Evolutionary conservation across 2,113 vertebrate species (phyloP).

Genomic region (Falco punctatus): DNA sequence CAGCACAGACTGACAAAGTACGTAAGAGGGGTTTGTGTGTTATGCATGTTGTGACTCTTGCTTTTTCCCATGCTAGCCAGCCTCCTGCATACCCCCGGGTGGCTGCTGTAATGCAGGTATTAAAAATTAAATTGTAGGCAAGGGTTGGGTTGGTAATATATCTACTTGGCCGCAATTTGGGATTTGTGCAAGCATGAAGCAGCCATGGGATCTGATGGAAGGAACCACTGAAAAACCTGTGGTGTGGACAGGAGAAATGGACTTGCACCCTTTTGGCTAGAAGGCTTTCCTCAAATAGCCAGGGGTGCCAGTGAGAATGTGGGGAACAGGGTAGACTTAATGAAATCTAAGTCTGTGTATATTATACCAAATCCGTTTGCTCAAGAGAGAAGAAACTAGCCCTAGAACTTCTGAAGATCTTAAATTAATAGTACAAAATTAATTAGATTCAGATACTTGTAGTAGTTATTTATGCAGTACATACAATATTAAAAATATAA

Average conservation of each 20-base stretch:
- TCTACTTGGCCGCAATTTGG: neutral
- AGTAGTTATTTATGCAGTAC: neutral
- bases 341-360: neutral
- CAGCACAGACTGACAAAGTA: neutral
- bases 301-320: neutral
- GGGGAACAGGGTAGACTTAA: neutral
- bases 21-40: neutral
- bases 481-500: neutral
- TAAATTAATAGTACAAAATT: neutral
- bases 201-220: neutral
- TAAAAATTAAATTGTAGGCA: neutral
- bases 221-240: neutral
- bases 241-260: neutral
- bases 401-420: neutral
- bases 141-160: neutral
- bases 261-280: fast-evolving
- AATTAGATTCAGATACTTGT: neutral
- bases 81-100: fast-evolving
- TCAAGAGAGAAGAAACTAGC: neutral
- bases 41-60: neutral
- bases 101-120: neutral
- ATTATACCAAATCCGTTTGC: neutral
- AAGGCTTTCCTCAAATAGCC: neutral
- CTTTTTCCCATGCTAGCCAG: neutral
- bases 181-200: neutral